Base-by-base conservation (phyloP, 2,888 invertebrate genomes). In the Bedellia somnulentella region DNA sequence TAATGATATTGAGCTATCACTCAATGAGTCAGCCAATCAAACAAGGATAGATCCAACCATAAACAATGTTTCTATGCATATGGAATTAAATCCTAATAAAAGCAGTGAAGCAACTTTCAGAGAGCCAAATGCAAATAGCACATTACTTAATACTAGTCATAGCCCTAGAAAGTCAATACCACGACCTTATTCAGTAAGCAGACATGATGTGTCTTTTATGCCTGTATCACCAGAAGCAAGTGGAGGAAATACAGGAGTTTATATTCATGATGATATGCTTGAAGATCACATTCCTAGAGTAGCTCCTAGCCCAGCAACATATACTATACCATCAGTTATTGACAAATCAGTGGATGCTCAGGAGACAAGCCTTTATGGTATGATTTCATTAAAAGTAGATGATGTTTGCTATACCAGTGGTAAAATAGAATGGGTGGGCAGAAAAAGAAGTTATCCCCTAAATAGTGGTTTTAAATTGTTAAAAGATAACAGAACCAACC, bases 341-440 rank as follows among this genome's bases (percentile, higher is more conserved):
- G 44, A 50, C 14, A 57, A 47, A 33, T 50, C 52, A 24, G 29
- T 40, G 29, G 44, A 33, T 33, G 37, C 40, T 10, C 30, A 44
- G 5, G 12, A 22, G 11, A n/a, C 15, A 11, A n/a, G 59, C 30
- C 33, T 73, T 26, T 73, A 60, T 54, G 75, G 75, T 13, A 62
- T 75, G 66, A 62, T 75, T 32, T 68, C 63, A 45, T 44, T 73
- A 3, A 57, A 52, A 38, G 59, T 64, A 29, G 60, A 62, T 49
- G 73, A 75, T 54, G 62, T 73, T 3, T 75, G 75, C 41, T 75
- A 75, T 36, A 75, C 73, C 3, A 71, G 64, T 45, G 75, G 73
- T 2, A 64, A 60, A 5, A 71, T 75, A 32, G 73, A 73, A 37
- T 73, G 73, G 75, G 70, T 75, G 9, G 73, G 73, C 10, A 56